Base-by-base conservation (phyloP, 2,113 vertebrate genomes). In the Myxocyprinus asiaticus region DNA sequence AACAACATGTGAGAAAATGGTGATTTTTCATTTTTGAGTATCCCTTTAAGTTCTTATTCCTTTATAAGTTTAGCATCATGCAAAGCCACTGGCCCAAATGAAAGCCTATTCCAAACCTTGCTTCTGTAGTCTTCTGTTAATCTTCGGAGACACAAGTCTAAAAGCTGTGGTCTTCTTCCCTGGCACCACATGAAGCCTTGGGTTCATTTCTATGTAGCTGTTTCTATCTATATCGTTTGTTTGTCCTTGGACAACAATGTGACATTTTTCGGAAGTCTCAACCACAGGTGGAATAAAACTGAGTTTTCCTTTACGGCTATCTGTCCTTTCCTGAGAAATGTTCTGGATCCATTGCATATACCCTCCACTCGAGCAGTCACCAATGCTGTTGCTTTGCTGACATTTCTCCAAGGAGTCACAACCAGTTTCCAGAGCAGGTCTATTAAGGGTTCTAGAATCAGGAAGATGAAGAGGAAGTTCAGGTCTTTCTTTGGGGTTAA, bases 111-210 rank as follows among this genome's bases (percentile, higher is more conserved):
- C 11, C 73, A 81, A 91, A 99, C 96, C 97, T 96, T 93, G 93
- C 59, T 85, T 81, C 0, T 43, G 9, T 9, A 85, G 51, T 83
- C 85, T 94, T 86, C 88, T 90, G 87, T 76, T 88, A 85, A 91
- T 83, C 82, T 94, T 92, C n/a, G 96, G 95, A 0, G 95, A 97
- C 81, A 93, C 91, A 85, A 87, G 91, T 65, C 89, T 83, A 67
- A 92, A 92, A 0, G 93, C 91, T 0, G 93, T 91, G 72, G 92
- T 88, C 80, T 92, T 95, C 85, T 93, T 96, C 90, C 93, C 92
- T 56, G 94, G 91, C 6, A 92, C 86, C 0, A 94, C 91, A 0
- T 94, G 94, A 2, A 94, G 91, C 86, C 89, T 88, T 0, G 88
- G 77, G 50, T 88, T 77, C 79, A 84, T 89, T 84, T 94, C 94